These are phyloP conservation scores for Sebastes itinus DNA, from an alignment of 2,797 vertebrate species.

Conservation along the genomic window DNA sequence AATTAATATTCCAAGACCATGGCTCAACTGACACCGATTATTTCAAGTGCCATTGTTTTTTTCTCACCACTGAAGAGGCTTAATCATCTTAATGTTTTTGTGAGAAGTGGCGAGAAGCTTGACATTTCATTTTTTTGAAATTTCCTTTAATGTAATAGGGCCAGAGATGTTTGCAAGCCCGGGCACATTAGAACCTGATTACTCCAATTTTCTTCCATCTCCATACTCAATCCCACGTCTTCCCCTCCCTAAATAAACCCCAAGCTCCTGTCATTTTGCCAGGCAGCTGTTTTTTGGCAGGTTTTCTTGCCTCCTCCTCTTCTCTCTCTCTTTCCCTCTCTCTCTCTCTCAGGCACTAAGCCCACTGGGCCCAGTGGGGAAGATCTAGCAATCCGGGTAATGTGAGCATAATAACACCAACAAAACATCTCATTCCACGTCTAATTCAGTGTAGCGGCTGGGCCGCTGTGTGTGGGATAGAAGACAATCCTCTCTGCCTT, in stretches of 20 bases:
- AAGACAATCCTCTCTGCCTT: slow-evolving; percentile 63
- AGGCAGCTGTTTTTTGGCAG: slow-evolving; percentile 73
- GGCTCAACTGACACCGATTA: slow-evolving; percentile 65
- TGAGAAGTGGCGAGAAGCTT: slow-evolving; percentile 46
- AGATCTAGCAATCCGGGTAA: slow-evolving; percentile 79
- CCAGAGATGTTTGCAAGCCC: slow-evolving; percentile 57
- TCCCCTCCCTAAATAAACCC: slow-evolving; percentile 47
- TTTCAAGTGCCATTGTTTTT: slow-evolving; percentile 70
- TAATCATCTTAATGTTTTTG: slow-evolving; percentile 72
- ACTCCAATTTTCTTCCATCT: slow-evolving; percentile 61
- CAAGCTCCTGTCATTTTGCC: slow-evolving; percentile 60
- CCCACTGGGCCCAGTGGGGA: slow-evolving; percentile 70
- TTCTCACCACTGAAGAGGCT: slow-evolving; percentile 60
- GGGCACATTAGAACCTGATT: slow-evolving; percentile 64
- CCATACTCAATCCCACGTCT: slow-evolving; percentile 22
- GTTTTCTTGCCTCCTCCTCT: slow-evolving; percentile 28
- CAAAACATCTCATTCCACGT: slow-evolving; percentile 75
- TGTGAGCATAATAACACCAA: slow-evolving; percentile 78
- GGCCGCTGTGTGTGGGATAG: slow-evolving; percentile 59
- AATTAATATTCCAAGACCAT: slow-evolving; percentile 71
- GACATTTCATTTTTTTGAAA: slow-evolving; percentile 34
- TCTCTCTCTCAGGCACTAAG: slow-evolving; percentile 53
- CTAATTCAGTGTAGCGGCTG: slow-evolving; percentile 68
- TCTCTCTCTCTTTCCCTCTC: neutral
- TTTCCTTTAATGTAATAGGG: slow-evolving; percentile 41